Percentiles rank a stretch among this genome's conserved stretches.
These are phyloP conservation scores for Trichomalopsis sarcophagae DNA, from an alignment of 1,140 invertebrate species.

Conservation along the genomic window DNA sequence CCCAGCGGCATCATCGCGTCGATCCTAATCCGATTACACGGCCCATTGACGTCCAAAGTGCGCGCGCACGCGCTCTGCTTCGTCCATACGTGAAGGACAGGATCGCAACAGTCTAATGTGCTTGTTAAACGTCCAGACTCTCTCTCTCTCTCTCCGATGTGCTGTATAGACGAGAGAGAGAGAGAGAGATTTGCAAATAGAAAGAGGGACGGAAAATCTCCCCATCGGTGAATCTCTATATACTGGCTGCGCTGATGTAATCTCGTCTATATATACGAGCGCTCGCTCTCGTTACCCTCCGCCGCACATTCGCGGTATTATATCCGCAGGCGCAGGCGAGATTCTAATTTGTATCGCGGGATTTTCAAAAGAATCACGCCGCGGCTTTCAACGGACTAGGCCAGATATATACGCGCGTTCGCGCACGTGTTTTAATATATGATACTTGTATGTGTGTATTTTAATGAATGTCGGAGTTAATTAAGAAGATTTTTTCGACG, in stretches of 20 bases:
- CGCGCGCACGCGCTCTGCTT: conserved; percentile 60
- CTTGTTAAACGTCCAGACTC: conserved; percentile 66
- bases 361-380: conserved; percentile 51
- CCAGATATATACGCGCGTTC: not conserved
- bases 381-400: conserved; percentile 9
- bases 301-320: conserved; percentile 59
- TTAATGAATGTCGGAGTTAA: conserved; percentile 26
- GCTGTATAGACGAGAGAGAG: conserved; percentile 23
- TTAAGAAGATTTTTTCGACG: not conserved
- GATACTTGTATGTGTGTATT: not conserved
- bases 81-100: conserved; percentile 60
- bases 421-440: not conserved
- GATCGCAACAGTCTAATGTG: conserved; percentile 61
- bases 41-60: conserved; percentile 74
- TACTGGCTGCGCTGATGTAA: too few relatives aligned
- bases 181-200: conserved; percentile 24
- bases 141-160: not conserved
- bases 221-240: not conserved
- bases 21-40: conserved; percentile 74
- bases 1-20: conserved; percentile 52
- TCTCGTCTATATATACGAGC: not conserved
- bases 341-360: conserved; percentile 61
- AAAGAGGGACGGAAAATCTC: conserved; percentile 35
- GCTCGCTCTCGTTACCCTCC: conserved; percentile 62
- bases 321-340: conserved; percentile 38